Percentiles rank a stretch among this genome's conserved stretches.
phyloP scores from a whole-genome alignment of 2,113 vertebrate species.

The Apodemus sylvaticus region DNA sequence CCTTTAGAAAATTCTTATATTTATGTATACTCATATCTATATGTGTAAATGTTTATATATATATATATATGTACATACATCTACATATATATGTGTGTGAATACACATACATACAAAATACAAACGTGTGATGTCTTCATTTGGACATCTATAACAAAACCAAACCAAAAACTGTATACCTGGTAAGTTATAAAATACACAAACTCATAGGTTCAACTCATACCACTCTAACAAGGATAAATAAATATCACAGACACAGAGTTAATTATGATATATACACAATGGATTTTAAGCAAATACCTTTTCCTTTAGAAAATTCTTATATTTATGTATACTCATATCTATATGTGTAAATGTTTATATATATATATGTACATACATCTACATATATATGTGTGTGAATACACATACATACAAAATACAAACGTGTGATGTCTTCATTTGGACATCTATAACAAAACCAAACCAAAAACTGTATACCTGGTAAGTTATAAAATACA shows the following conservation, averaged over 20 bases:
- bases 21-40: neutral
- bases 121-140: neutral
- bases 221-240: neutral
- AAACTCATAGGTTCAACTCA: no score
- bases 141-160: neutral
- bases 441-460: neutral
- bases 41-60: neutral
- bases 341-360: neutral
- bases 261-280: neutral
- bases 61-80: neutral
- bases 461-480: neutral
- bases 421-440: neutral
- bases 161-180: neutral
- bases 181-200: neutral
- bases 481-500: neutral
- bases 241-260: neutral
- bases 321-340: neutral
- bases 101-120: neutral
- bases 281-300: neutral
- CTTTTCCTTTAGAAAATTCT: neutral
- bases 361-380: neutral
- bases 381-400: no score
- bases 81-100: neutral
- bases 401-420: neutral
- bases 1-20: neutral